Conservation (phyloP, 2,797 vertebrate genomes). For the Pseudochromis fuscus region DNA sequence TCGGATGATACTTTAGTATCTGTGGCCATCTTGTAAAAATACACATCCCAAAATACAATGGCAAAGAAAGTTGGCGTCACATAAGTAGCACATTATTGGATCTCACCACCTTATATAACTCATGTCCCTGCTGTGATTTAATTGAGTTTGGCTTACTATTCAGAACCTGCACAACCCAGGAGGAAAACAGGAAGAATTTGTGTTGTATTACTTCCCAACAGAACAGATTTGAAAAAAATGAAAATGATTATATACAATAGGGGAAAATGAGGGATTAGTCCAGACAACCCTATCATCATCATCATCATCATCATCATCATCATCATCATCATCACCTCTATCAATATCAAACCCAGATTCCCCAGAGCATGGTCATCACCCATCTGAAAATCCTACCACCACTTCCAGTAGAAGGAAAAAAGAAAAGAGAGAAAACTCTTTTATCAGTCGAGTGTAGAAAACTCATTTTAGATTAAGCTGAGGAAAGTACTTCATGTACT, state of each 20-base stretch:
- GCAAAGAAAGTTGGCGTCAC: neutral
- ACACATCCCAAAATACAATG: neutral
- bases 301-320: neutral
- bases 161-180: neutral
- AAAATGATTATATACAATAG: neutral
- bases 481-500: slow-evolving; percentile 1
- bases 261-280: neutral
- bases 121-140: neutral
- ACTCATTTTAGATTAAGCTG: slow-evolving; percentile 18
- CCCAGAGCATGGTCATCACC: slow-evolving; percentile 18
- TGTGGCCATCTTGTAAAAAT: neutral
- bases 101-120: neutral
- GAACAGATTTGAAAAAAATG: neutral
- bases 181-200: neutral
- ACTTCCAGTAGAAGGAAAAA: neutral
- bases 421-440: neutral
- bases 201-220: neutral
- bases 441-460: slow-evolving; percentile 2
- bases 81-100: neutral
- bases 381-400: neutral
- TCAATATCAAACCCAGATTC: slow-evolving; percentile 13
- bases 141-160: slow-evolving; percentile 5
- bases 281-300: neutral
- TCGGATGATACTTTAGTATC: neutral
- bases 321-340: slow-evolving; percentile 5